Evolutionary conservation across 2,797 vertebrate species (phyloP).

Genomic region (Callimico goeldii): DNA sequence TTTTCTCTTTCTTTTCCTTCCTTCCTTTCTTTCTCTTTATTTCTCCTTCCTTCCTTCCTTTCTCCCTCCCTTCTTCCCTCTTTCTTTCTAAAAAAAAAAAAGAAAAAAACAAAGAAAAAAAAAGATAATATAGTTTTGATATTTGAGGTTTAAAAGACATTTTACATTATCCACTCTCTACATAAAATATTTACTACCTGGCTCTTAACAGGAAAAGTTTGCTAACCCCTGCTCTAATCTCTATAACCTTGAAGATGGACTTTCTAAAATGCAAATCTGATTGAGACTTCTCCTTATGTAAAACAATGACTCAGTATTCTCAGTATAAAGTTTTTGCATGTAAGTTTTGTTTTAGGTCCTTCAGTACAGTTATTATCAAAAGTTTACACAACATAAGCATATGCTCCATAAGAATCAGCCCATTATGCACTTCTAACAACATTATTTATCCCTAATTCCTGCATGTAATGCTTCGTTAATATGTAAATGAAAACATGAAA

Average conservation of each 20-base stretch:
- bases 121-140: too few species aligned
- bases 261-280: background rate
- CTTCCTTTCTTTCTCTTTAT: too few species aligned
- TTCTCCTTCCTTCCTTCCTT: too few species aligned
- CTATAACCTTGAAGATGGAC: background rate
- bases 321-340: conserved; percentile 34
- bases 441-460: conserved; percentile 72
- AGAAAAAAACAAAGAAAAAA: too few species aligned
- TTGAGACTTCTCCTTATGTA: background rate
- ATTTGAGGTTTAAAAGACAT: background rate
- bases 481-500: conserved; percentile 64
- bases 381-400: background rate
- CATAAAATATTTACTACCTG: background rate
- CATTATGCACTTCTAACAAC: conserved; percentile 68
- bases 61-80: too few species aligned
- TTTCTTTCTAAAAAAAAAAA: too few species aligned
- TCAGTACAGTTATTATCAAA: conserved; percentile 23
- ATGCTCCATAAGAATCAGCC: conserved; percentile 65
- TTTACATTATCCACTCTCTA: background rate
- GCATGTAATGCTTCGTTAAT: conserved; percentile 69
- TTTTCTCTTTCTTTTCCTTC: too few species aligned
- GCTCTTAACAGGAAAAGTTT: background rate
- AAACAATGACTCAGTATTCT: background rate
- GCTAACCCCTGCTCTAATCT: background rate
- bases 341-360: conserved; percentile 64